Conservation (phyloP, 2,113 vertebrate genomes). For the Platysteira castanea region DNA sequence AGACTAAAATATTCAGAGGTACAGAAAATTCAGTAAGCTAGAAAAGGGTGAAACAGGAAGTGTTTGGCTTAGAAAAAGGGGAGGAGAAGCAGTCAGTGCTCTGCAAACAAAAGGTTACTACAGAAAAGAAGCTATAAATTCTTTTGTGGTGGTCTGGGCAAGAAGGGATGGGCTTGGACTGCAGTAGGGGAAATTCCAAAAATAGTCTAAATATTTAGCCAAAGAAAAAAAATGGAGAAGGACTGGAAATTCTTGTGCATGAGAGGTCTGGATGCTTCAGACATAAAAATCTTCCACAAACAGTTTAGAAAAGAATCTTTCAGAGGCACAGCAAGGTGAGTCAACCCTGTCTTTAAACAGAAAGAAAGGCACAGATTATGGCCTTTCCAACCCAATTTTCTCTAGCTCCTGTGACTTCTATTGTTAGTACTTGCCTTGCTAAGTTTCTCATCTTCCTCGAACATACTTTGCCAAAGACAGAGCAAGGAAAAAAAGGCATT, state of each 20-base stretch:
- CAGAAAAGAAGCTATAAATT: background rate
- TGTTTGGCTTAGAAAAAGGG: background rate
- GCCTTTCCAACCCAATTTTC: conserved; percentile 31
- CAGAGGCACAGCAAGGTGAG: background rate
- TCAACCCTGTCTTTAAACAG: background rate
- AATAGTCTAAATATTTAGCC: background rate
- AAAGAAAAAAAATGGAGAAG: background rate
- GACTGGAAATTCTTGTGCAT: background rate
- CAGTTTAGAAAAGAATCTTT: background rate
- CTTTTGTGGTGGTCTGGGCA: background rate
- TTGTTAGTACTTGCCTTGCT: conserved; percentile 12
- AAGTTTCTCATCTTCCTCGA: conserved; percentile 31
- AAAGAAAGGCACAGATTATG: background rate
- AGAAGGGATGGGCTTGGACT: background rate
- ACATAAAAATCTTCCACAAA: background rate
- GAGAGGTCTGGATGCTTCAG: background rate
- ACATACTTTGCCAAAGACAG: conserved; percentile 29
- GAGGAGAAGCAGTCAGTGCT: background rate
- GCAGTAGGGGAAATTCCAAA: background rate
- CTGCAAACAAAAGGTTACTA: background rate
- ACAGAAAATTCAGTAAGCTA: background rate
- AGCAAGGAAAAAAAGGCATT: conserved; percentile 26
- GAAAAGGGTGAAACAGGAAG: background rate
- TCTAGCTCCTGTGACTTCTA: background rate
- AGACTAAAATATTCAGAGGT: background rate